Percentiles rank a stretch among this genome's conserved stretches.
phyloP scores from a whole-genome alignment of 2,113 vertebrate genomes.

The Macrotus californicus region DNA sequence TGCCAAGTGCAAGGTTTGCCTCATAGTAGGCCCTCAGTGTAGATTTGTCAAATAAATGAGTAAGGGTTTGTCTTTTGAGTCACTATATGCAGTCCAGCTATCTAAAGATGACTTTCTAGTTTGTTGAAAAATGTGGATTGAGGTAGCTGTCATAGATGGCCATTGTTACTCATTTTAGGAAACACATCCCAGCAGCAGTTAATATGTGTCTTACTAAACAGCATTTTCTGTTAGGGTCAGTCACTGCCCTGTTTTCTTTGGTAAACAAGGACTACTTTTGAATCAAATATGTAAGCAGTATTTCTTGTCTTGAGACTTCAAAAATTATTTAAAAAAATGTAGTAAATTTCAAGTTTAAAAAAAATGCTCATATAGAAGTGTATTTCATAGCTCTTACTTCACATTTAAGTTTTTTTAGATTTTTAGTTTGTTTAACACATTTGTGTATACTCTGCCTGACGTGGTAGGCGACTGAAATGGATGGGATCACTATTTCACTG shows the following conservation, averaged over 20 bases:
- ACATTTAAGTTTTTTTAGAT: neutral
- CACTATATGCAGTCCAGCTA: neutral
- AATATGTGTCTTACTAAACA: conserved; percentile 1
- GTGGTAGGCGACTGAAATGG: neutral
- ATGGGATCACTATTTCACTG: neutral
- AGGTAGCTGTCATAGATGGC: neutral
- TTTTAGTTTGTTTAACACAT: conserved; percentile 14
- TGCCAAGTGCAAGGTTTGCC: neutral
- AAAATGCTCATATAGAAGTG: neutral
- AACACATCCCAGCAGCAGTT: neutral
- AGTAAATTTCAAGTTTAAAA: neutral
- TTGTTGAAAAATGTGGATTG: neutral
- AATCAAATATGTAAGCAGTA: neutral
- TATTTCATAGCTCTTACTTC: neutral
- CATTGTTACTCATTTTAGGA: neutral
- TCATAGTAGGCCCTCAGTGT: neutral
- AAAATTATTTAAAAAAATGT: neutral
- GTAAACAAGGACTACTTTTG: neutral
- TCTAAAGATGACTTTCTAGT: neutral
- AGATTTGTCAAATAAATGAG: neutral
- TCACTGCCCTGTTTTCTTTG: neutral
- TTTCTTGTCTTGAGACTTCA: conserved; percentile 1
- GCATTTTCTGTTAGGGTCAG: neutral
- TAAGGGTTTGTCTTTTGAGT: neutral
- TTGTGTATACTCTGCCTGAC: neutral